Evolutionary conservation across 2,888 invertebrate genomes (phyloP), one percentile per base, ranked within the genome.

Genomic region (Itoplectis maculator): DNA sequence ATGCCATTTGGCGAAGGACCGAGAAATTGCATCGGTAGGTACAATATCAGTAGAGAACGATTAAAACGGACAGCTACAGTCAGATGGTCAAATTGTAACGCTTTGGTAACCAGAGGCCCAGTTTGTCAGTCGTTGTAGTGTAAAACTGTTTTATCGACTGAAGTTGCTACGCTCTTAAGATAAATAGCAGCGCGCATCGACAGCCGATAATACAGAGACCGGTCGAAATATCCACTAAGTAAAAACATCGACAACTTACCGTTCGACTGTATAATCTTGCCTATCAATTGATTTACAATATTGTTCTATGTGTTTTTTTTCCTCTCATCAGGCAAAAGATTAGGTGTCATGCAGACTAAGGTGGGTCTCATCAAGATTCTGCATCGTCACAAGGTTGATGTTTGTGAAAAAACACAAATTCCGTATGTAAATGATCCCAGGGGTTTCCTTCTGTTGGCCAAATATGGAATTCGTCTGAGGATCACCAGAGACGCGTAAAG

Each of bases 261-360:
- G 13, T 18, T 29, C 29, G 9, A 8, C 18, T 51, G 2, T 18
- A 8, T 8, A 51, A 20, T 29, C 29, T 29, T 5, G n/a, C 18
- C 0, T 51, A 51, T 9, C 20, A 0, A 20, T 51, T 9, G 1
- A 49, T 2, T 6, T 47, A 15, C 15, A 15, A 15, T 8, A 5
- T 54, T 29, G 2, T 56, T 1, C 6, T 35, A 13, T 56, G 5
- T 0, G n/a, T 56, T 4, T 23, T 18, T 20, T 23, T 3, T 61
- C 37, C 15, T 61, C 8, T 18, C 15, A 61, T 29, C 59, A 92
- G 91, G 91, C n/a, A 86, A 87, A 11, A 86, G 90, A 20, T 90
- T 92, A 72, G 92, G 88, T 4, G 72, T 85, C 23, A 86, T 87
- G 76, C 93, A 93, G 86, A 86, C 92, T 0, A 93, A 93, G 88